Evolutionary conservation across 2,888 invertebrate genomes (phyloP), one percentile per base, ranked within the genome.

Genomic region (Trypoxylon attenuatum): DNA sequence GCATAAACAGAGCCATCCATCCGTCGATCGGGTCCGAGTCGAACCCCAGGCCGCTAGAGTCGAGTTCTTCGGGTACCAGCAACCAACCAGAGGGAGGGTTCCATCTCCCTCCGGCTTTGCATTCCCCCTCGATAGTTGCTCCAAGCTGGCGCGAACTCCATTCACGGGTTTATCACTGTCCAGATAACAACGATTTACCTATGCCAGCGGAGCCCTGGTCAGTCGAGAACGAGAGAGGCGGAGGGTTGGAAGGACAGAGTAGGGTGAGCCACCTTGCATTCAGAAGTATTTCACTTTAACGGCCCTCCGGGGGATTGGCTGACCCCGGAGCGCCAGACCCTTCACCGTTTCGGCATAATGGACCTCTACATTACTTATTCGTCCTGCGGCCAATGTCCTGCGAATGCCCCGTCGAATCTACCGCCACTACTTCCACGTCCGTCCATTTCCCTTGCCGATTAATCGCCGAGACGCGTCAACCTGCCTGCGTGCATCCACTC

Each of bases 141-240:
- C 65, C 58, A 46, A 53, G 45, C 75, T 72, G 71, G 81, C 81
- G 82, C 76, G 77, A 80, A 85, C 82, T 84, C 84, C 78, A 85
- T 86, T 85, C 85, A 83, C 82, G 82, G 84, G 85, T 87, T 87
- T 87, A 87, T 87, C 87, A 87, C 86, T 87, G 87, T 87, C 86
- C 82, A 85, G 87, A 86, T 87, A 87, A 87, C 87, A 83, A 87
- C 87, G 87, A 87, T 86, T 87, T 87, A 87, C 87, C 87, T 86
- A 87, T 78, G 67, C 49, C 81, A 69, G 71, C 55, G 52, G 33
- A 55, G 52, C 54, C 56, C 43, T 56, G 43, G 64, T 53, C 45
- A 65, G 54, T 43, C 76, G 73, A 77, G 53, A 43, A 56, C 51
- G 69, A 73, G 50, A 55, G 49, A 59, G 51, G 54, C 50, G 5